These are phyloP conservation scores for Trichomycterus rosablanca DNA, from an alignment of 2,113 vertebrate species.

Conservation along the genomic window DNA sequence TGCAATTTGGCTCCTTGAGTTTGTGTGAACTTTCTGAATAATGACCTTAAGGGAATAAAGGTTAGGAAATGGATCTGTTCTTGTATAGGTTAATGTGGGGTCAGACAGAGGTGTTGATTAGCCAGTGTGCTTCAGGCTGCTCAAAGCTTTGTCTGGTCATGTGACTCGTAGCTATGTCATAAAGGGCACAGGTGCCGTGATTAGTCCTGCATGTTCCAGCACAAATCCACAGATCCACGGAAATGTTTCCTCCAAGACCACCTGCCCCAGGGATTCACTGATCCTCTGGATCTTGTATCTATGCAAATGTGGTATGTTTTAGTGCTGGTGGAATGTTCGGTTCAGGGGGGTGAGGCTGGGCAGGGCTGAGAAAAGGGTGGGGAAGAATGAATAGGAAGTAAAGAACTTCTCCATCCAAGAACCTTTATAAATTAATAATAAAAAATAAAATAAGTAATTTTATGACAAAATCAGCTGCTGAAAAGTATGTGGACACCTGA, in stretches of 20 bases:
- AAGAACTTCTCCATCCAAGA: no score
- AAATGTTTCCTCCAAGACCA: slow-evolving; percentile 43
- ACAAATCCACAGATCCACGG: slow-evolving; percentile 59
- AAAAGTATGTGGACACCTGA: no score
- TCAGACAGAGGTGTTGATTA: slow-evolving; percentile 46
- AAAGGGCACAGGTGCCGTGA: slow-evolving; percentile 66
- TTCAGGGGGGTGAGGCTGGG: slow-evolving; percentile 15
- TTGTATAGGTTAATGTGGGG: slow-evolving; percentile 39
- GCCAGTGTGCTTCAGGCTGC: slow-evolving; percentile 9
- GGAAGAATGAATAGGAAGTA: slow-evolving; percentile 22
- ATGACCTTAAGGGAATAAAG: slow-evolving; percentile 28
- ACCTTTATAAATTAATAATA: no score
- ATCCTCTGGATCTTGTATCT: slow-evolving; percentile 62
- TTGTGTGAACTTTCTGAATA: slow-evolving; percentile 37
- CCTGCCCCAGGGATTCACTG: slow-evolving; percentile 54
- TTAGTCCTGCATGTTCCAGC: slow-evolving; percentile 65
- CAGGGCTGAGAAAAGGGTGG: slow-evolving; percentile 11
- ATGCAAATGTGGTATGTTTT: slow-evolving; percentile 54
- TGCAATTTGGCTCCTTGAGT: slow-evolving; percentile 24
- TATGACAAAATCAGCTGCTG: no score
- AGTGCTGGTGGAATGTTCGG: slow-evolving; percentile 52
- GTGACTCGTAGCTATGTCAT: slow-evolving; percentile 59
- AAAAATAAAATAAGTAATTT: no score
- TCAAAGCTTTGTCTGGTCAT: slow-evolving; percentile 42
- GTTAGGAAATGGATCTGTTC: slow-evolving; percentile 41